phyloP scores from a whole-genome alignment of 2,113 vertebrate species.

The Centropus bengalensis region DNA sequence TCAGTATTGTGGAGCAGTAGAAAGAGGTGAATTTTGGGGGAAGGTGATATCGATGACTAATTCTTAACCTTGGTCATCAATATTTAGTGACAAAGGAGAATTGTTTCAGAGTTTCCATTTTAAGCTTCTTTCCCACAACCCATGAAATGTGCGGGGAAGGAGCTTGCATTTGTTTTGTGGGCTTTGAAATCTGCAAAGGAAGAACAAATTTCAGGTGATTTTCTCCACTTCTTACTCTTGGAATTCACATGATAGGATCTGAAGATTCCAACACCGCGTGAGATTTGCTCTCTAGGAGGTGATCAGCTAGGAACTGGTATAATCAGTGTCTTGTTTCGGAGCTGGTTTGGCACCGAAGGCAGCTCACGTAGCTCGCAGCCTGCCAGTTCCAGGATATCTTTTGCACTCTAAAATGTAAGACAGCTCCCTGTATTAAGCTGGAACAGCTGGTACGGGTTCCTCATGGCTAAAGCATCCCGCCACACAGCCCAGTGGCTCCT shows the following conservation, averaged over 20 bases:
- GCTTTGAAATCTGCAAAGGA: neutral
- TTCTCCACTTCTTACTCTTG: neutral
- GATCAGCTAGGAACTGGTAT: neutral
- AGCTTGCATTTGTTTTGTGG: neutral
- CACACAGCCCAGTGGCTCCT: constrained; percentile 1
- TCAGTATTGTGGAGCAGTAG: neutral
- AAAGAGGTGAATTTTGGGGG: neutral
- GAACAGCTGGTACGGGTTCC: constrained; percentile 35
- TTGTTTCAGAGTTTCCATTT: neutral
- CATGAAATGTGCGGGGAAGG: accelerated
- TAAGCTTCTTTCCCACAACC: neutral
- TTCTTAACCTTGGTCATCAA: neutral
- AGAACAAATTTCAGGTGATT: neutral
- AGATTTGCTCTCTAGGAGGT: neutral
- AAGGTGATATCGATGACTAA: neutral
- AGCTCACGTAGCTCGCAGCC: neutral
- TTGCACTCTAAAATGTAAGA: neutral
- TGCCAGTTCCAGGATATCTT: constrained; percentile 14
- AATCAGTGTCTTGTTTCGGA: neutral
- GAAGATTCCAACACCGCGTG: neutral
- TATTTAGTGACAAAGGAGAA: neutral
- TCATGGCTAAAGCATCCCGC: constrained; percentile 11
- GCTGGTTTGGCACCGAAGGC: neutral
- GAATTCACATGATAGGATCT: neutral
- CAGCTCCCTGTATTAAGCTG: constrained; percentile 15